Evolutionary conservation across 2,113 vertebrate species (phyloP).

Genomic region (Rallus limicola): DNA sequence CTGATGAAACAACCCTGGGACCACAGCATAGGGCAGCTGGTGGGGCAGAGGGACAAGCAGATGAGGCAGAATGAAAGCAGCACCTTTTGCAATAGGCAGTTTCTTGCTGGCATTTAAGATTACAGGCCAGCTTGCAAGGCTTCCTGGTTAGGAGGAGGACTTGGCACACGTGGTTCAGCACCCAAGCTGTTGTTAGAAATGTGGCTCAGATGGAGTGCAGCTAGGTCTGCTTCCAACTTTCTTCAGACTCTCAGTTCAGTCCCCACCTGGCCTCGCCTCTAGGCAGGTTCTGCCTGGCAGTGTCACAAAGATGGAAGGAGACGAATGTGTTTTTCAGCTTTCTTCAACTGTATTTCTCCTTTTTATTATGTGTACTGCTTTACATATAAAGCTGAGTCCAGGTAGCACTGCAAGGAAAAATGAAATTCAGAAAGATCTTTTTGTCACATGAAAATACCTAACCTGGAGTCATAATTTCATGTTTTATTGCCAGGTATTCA

Average conservation of each 20-base stretch:
- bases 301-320: background rate
- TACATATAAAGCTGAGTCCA: background rate
- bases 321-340: background rate
- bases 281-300: background rate
- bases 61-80: background rate
- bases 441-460: background rate
- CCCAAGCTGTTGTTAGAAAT: background rate
- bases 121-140: background rate
- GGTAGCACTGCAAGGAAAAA: background rate
- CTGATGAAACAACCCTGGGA: background rate
- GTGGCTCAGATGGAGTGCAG: background rate
- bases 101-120: background rate
- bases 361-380: background rate
- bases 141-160: background rate
- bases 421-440: background rate
- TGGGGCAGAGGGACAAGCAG: too few species aligned
- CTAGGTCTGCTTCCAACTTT: background rate
- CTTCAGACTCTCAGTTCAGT: background rate
- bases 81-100: background rate
- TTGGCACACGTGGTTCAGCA: background rate
- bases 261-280: rapidly evolving
- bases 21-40: rapidly evolving
- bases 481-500: background rate
- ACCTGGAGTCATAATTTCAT: background rate
- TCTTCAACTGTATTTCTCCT: background rate